A percentile compares a stretch with the other conserved stretches of the same genome.
phyloP scores from a whole-genome alignment of 2,113 vertebrate genomes.

The Pipra filicauda region DNA sequence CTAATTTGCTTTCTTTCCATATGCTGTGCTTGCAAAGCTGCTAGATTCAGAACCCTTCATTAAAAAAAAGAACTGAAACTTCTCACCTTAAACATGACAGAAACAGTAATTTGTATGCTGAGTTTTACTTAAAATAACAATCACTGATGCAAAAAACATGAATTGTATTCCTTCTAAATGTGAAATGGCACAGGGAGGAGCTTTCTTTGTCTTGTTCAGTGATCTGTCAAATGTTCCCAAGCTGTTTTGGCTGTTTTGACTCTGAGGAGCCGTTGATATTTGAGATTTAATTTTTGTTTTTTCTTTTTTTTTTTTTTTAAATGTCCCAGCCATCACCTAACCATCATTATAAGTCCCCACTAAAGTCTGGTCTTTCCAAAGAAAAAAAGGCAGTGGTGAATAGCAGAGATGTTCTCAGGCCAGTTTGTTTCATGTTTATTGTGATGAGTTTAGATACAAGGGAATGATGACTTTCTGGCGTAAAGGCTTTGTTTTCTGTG shows the following conservation, averaged over 20 bases:
- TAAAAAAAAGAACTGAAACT: conserved; percentile 11
- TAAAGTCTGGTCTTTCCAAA: not conserved
- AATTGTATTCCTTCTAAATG: not conserved
- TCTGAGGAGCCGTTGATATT: not conserved
- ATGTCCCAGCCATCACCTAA: not conserved
- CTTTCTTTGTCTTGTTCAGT: not conserved
- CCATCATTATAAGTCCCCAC: not conserved
- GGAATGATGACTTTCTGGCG: not conserved
- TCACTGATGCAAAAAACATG: not conserved
- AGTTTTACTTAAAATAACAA: not conserved
- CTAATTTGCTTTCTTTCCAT: not conserved
- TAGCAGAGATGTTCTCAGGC: not conserved
- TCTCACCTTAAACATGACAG: not conserved
- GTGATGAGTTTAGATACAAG: not conserved
- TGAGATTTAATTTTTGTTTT: not conserved
- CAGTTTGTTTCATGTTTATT: not conserved
- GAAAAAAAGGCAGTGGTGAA: not conserved
- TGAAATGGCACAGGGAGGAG: not conserved
- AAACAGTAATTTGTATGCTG: not conserved
- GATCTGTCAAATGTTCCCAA: not conserved
- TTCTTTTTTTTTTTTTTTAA: not conserved
- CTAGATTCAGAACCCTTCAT: not conserved
- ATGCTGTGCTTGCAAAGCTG: not conserved
- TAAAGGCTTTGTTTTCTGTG: not conserved
- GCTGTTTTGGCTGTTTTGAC: not conserved